These are phyloP conservation scores for human (Homo sapiens) DNA, from an alignment of 2,113 vertebrate genomes.

Conservation along the genomic window GRCh38 chr17:54060501-54061000, in stretches of 20 bases:
- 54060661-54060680: not conserved
- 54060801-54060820: not conserved
- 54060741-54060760: not conserved
- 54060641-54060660: not conserved
- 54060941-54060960: not conserved
- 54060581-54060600: not conserved
- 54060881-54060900: not conserved
- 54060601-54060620: not conserved
- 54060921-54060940: not conserved
- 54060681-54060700: not conserved
- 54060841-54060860: not conserved
- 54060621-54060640: not conserved
- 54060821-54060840: accelerated
- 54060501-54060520: not conserved
- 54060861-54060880: not conserved
- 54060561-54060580: not conserved
- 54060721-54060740: not conserved
- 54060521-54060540: not conserved
- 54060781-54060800: not conserved
- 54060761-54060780: not conserved
- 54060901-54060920: not conserved
- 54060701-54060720: not conserved
- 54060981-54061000: not conserved
- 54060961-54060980: not conserved
- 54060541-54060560: not conserved